Conservation (phyloP, 2,888 invertebrate genomes). For the Muscina levida region DNA sequence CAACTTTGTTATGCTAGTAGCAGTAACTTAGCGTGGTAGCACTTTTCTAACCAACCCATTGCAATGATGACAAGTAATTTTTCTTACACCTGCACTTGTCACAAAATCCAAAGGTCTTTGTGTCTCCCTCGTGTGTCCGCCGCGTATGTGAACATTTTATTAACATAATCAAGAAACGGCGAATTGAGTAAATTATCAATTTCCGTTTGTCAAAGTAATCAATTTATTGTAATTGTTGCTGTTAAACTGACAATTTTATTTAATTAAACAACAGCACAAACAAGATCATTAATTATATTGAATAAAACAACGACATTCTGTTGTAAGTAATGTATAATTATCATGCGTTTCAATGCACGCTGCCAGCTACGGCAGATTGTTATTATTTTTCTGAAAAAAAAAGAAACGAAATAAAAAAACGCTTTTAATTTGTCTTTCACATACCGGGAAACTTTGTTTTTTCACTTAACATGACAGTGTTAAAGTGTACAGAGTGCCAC, state of each 20-base stretch:
- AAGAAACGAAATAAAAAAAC: slow-evolving; percentile 41
- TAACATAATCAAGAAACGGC: slow-evolving; percentile 25
- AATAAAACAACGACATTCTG: slow-evolving; percentile 25
- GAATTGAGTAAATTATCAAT: slow-evolving; percentile 64
- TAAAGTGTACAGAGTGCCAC: slow-evolving; percentile 58
- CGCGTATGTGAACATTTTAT: slow-evolving; percentile 13
- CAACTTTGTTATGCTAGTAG: slow-evolving; percentile 1
- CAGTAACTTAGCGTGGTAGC: no score
- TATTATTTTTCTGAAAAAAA: neutral
- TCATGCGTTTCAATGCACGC: slow-evolving; percentile 21
- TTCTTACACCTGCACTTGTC: slow-evolving; percentile 30
- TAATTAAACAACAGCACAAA: slow-evolving; percentile 66
- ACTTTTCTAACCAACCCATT: neutral
- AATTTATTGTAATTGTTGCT: slow-evolving; percentile 65
- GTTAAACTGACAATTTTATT: slow-evolving; percentile 66
- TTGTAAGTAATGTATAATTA: slow-evolving; percentile 16
- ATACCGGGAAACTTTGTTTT: slow-evolving; percentile 40
- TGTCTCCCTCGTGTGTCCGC: neutral
- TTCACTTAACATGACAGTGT: slow-evolving; percentile 62
- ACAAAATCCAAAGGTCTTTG: slow-evolving; percentile 7
- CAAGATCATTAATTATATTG: slow-evolving; percentile 65
- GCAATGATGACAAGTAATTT: slow-evolving; percentile 6
- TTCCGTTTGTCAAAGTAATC: slow-evolving; percentile 66
- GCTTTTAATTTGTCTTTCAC: slow-evolving; percentile 60
- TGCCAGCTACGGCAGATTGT: slow-evolving; percentile 13